A percentile compares a stretch with the other conserved stretches of the same genome.
Conservation (phyloP, 2,797 vertebrate genomes). For the Protosalanx chinensis region DNA sequence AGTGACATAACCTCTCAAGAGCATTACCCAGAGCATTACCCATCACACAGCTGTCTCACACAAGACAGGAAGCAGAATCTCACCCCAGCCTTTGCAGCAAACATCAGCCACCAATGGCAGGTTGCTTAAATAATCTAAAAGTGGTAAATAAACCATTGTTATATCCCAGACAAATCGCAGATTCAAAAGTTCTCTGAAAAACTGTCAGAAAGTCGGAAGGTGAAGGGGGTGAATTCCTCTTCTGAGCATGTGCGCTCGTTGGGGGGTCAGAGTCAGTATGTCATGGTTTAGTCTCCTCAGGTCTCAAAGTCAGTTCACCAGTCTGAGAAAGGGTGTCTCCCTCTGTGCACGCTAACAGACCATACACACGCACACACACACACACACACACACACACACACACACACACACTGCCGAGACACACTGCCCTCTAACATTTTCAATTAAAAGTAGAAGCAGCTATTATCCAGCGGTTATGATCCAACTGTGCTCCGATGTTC, state of each 20-base stretch:
- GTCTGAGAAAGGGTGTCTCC: neutral
- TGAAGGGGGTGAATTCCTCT: too few species aligned
- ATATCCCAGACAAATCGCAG: too few species aligned
- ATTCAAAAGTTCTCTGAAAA: too few species aligned
- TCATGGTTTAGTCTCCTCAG: constrained; percentile 6
- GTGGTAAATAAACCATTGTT: too few species aligned
- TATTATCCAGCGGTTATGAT: constrained; percentile 48
- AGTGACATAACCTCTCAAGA: too few species aligned
- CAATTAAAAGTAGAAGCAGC: constrained; percentile 63
- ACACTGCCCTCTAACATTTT: constrained; percentile 44
- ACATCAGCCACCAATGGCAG: too few species aligned
- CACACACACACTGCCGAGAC: constrained; percentile 14
- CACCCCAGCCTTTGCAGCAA: too few species aligned
- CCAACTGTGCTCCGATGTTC: constrained; percentile 43
- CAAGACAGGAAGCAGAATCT: too few species aligned
- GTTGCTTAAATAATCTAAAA: too few species aligned
- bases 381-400: neutral
- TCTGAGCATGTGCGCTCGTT: constrained; percentile 7
- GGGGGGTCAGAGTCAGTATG: neutral
- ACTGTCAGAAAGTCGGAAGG: too few species aligned
- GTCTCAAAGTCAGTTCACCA: constrained; percentile 6
- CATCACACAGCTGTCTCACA: too few species aligned
- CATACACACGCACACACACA: neutral
- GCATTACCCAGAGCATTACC: too few species aligned
- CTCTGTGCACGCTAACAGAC: neutral